Percentiles rank a stretch among this genome's conserved stretches.
phyloP scores from a whole-genome alignment of 2,888 invertebrate genomes.

The Eurytoma adleriae region DNA sequence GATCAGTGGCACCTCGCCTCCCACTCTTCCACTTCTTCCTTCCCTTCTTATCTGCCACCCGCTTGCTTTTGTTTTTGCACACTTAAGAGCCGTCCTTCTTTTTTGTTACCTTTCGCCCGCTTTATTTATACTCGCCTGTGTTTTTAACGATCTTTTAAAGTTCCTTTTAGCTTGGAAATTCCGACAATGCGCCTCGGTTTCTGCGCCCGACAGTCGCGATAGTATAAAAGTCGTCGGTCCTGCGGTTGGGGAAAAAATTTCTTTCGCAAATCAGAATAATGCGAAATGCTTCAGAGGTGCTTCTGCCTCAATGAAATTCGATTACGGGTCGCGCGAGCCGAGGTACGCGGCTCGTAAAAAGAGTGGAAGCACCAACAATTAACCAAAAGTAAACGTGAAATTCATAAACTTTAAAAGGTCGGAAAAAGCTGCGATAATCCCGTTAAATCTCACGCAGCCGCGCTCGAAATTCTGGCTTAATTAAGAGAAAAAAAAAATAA shows the following conservation, averaged over 20 bases:
- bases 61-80: conserved; percentile 18
- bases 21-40: conserved; percentile 18
- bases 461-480: conserved; percentile 27
- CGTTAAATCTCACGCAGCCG: not conserved
- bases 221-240: not conserved
- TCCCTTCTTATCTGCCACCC: conserved; percentile 27
- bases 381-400: conserved; percentile 13
- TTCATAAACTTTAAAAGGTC: not conserved
- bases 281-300: not conserved
- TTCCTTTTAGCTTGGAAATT: conserved; percentile 4
- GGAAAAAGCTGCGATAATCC: conserved; percentile 13
- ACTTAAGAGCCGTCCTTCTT: conserved; percentile 6
- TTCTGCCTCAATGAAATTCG: not conserved
- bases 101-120: not conserved
- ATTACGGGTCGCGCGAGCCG: not conserved
- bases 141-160: conserved; percentile 31
- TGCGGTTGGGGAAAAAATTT: not conserved
- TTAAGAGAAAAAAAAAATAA: conserved; percentile 38
- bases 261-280: not conserved
- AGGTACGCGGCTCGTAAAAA: not conserved
- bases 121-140: conserved; percentile 34
- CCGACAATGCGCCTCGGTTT: conserved; percentile 21
- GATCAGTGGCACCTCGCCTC: conserved; percentile 48
- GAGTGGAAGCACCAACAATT: not conserved
- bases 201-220: not conserved